Percentiles rank a stretch among this genome's conserved stretches.
phyloP scores from a whole-genome alignment of 2,888 invertebrate genomes.

The Pollenia angustigena region DNA sequence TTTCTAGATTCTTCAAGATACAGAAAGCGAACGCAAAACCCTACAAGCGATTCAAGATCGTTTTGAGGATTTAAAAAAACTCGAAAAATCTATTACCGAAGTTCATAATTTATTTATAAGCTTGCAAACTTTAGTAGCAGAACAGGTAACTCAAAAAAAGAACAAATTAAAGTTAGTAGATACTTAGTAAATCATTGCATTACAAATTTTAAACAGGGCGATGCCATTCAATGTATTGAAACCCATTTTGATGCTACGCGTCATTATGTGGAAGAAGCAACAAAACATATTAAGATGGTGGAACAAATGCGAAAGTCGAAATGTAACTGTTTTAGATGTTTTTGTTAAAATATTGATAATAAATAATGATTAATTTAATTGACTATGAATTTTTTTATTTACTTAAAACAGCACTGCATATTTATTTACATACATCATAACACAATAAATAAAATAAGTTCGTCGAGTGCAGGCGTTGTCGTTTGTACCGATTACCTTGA shows the following conservation, averaged over 20 bases:
- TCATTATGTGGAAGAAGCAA: slow-evolving; percentile 29
- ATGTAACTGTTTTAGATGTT: background rate
- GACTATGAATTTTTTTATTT: too few relatives aligned
- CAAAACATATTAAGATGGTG: background rate
- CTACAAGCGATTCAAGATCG: slow-evolving; percentile 41
- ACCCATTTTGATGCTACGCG: slow-evolving; percentile 51
- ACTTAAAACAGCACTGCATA: too few relatives aligned
- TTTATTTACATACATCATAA: too few relatives aligned
- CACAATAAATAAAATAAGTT: too few relatives aligned
- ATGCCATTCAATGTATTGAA: slow-evolving; percentile 62
- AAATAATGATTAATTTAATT: background rate
- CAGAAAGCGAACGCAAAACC: slow-evolving; percentile 35
- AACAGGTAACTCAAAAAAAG: slow-evolving; percentile 15
- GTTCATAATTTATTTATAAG: slow-evolving; percentile 58
- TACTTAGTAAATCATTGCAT: background rate
- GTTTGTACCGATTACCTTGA: too few relatives aligned
- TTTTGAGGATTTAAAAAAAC: slow-evolving; percentile 58
- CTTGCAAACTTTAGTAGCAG: slow-evolving; percentile 46
- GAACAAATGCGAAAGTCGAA: background rate
- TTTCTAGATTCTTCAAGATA: slow-evolving; percentile 47
- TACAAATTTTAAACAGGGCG: slow-evolving; percentile 34
- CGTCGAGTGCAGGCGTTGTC: too few relatives aligned
- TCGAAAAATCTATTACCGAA: slow-evolving; percentile 59
- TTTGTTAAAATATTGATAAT: background rate
- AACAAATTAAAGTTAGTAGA: background rate